A percentile compares a stretch with the other conserved stretches of the same genome.
Evolutionary conservation across 2,888 invertebrate genomes (phyloP).

Genomic region (Ptilodon capucinus): DNA sequence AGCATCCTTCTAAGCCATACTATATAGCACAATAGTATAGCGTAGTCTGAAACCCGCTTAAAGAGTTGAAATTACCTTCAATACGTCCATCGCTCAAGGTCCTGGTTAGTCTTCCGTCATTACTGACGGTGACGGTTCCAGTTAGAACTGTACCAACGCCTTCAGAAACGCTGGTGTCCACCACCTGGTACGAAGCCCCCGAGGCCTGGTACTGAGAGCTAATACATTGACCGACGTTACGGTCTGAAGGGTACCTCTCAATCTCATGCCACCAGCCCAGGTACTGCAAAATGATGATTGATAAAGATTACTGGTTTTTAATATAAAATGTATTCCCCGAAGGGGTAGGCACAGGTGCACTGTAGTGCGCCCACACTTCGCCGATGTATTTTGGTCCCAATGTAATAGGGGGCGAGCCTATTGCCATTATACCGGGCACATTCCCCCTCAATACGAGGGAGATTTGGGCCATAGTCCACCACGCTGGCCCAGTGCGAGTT

Average conservation of each 20-base stretch:
- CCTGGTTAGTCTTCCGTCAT: slow-evolving; percentile 50
- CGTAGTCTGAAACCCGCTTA: too few relatives aligned
- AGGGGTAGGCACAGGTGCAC: too few relatives aligned
- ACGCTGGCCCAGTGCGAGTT: too few relatives aligned
- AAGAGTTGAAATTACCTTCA: slow-evolving; percentile 27
- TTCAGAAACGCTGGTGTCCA: slow-evolving; percentile 50
- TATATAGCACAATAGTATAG: too few relatives aligned
- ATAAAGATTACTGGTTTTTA: neutral
- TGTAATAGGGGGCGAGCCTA: too few relatives aligned
- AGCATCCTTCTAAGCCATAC: too few relatives aligned
- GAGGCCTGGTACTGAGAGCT: slow-evolving; percentile 47
- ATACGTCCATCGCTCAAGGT: slow-evolving; percentile 30
- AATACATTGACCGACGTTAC: slow-evolving; percentile 48
- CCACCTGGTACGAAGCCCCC: slow-evolving; percentile 40
- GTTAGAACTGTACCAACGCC: slow-evolving; percentile 34
- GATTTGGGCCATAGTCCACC: too few relatives aligned
- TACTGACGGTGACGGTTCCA: slow-evolving; percentile 40
- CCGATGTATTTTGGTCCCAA: too few relatives aligned
- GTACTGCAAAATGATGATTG: slow-evolving; percentile 44
- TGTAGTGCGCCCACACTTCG: too few relatives aligned
- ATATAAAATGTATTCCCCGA: too few relatives aligned
- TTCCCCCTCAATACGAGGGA: too few relatives aligned
- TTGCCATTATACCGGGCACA: too few relatives aligned
- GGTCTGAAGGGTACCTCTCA: slow-evolving; percentile 54
- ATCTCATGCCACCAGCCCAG: slow-evolving; percentile 72